Percentiles rank a stretch among this genome's conserved stretches.
phyloP scores from a whole-genome alignment of 2,113 vertebrate genomes.

The Pipra filicauda region DNA sequence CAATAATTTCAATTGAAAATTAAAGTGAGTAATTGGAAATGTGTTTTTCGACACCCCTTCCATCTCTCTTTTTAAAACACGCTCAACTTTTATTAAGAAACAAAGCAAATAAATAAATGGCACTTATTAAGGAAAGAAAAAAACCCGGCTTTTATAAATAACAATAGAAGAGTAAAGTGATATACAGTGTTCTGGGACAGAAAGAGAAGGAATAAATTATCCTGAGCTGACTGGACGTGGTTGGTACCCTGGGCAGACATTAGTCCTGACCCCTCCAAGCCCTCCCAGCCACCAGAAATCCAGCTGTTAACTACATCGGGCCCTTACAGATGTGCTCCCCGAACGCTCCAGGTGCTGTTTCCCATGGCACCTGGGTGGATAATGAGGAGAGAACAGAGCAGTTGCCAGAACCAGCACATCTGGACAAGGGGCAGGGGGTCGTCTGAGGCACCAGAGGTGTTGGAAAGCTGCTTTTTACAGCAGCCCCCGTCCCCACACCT shows the following conservation, averaged over 20 bases:
- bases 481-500: background rate
- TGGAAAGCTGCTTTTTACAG: background rate
- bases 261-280: background rate
- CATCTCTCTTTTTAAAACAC: background rate
- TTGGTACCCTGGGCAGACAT: background rate
- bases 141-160: slow-evolving; percentile 38
- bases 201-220: background rate
- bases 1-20: background rate
- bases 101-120: slow-evolving; percentile 46
- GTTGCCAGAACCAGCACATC: background rate
- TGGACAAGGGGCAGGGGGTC: background rate
- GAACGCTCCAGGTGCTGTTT: background rate
- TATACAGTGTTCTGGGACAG: background rate
- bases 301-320: background rate
- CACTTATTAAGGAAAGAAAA: background rate
- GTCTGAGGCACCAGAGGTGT: background rate
- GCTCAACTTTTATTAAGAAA: background rate
- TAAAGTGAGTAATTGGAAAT: background rate
- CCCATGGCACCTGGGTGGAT: background rate
- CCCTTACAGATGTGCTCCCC: background rate
- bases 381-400: slow-evolving; percentile 13
- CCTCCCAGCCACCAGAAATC: background rate
- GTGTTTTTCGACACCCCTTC: background rate
- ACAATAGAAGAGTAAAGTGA: background rate
- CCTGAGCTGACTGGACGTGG: background rate